Percentiles rank a stretch among this genome's conserved stretches.
Conservation (phyloP, 2,888 invertebrate genomes). For the Aporophyla lueneburgensis region DNA sequence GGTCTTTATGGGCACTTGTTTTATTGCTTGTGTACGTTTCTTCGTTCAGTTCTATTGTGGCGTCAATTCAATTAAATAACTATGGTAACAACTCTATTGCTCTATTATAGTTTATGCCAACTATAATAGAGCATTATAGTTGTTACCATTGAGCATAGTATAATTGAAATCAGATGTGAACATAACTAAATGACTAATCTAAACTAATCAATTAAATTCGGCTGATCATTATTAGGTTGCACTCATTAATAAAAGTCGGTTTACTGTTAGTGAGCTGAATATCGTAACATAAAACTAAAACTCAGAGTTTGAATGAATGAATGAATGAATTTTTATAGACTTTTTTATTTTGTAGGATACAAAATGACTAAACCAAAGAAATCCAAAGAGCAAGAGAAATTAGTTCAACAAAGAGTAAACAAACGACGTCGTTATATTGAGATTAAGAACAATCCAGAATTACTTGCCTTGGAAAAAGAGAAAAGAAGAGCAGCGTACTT, state of each 20-base stretch:
- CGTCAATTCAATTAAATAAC: not conserved
- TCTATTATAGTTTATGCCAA: no score
- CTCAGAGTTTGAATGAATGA: no score
- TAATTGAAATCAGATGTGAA: not conserved
- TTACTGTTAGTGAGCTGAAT: no score
- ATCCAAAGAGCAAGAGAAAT: not conserved
- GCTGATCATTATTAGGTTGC: not conserved
- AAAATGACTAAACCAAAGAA: not conserved
- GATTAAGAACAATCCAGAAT: slow-evolving; percentile 1
- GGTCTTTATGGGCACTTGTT: not conserved
- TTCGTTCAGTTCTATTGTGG: not conserved
- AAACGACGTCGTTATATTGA: not conserved
- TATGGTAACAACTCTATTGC: no score
- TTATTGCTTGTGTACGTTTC: not conserved
- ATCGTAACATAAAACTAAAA: not conserved
- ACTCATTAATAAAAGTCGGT: not conserved
- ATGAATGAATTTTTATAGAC: not conserved
- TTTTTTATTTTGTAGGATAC: slow-evolving; percentile 6
- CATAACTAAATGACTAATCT: not conserved
- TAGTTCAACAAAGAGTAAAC: not conserved
- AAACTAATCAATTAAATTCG: not conserved
- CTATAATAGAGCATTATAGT: no score
- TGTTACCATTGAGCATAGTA: not conserved
- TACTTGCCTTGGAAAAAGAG: not conserved
- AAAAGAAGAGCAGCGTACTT: not conserved